Conservation (phyloP, 2,113 vertebrate genomes). For the Cricetomys ansorgei region DNA sequence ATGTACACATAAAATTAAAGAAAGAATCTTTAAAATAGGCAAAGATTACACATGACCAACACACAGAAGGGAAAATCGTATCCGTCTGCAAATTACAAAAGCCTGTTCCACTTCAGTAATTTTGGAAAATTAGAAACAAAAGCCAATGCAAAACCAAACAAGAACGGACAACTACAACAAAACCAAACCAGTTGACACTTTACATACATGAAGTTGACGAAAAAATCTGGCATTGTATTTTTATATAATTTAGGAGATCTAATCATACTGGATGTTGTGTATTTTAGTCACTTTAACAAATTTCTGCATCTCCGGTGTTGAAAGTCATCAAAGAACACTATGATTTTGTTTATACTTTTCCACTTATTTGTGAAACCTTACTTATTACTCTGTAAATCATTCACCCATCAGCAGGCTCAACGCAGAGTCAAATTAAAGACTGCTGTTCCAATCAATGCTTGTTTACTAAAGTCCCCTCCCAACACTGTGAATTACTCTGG, state of each 20-base stretch:
- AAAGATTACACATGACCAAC: not conserved
- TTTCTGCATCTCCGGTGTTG: not conserved
- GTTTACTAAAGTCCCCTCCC: not conserved
- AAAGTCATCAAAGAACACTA: not conserved
- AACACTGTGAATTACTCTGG: not conserved
- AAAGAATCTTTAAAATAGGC: too few species aligned
- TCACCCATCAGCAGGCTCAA: slow-evolving; percentile 24
- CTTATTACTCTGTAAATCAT: slow-evolving; percentile 65
- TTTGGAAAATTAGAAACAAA: slow-evolving; percentile 7
- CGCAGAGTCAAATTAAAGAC: slow-evolving; percentile 34
- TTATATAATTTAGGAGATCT: slow-evolving; percentile 43
- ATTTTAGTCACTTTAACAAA: slow-evolving; percentile 7
- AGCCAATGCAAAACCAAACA: not conserved
- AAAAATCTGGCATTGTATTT: not conserved
- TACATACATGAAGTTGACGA: not conserved
- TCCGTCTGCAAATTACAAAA: not conserved
- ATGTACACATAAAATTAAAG: not conserved
- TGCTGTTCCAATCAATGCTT: not conserved
- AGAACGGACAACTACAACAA: not conserved
- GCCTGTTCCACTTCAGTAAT: not conserved
- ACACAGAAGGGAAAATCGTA: not conserved
- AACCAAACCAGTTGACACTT: not conserved
- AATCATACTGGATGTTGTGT: not conserved
- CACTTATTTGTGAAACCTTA: slow-evolving; percentile 51
- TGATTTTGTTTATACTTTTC: slow-evolving; percentile 49